Percentiles rank a stretch among this genome's conserved stretches.
Conservation (phyloP, 2,113 vertebrate species). For the Mirounga angustirostris region DNA sequence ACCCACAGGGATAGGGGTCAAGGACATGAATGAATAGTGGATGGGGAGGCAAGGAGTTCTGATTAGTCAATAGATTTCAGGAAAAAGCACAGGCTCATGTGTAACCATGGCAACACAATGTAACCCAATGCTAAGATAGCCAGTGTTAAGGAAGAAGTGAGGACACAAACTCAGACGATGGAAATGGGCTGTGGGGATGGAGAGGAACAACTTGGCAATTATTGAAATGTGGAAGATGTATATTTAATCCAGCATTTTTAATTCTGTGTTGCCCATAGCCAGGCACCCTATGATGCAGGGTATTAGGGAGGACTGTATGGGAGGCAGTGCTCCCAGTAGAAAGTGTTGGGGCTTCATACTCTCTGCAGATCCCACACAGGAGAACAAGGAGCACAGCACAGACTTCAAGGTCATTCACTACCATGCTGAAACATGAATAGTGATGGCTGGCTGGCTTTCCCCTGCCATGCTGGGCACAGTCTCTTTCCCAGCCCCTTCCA, state of each 20-base stretch:
- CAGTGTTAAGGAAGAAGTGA: neutral
- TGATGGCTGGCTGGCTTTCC: neutral
- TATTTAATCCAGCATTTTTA: neutral
- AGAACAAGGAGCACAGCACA: no score
- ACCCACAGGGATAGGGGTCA: neutral
- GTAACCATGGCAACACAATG: neutral
- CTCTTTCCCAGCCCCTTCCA: neutral
- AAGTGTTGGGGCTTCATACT: neutral
- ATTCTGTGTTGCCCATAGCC: neutral
- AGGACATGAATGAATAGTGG: neutral
- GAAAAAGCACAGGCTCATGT: neutral
- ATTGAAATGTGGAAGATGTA: neutral
- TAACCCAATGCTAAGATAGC: neutral
- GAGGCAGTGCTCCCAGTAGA: neutral
- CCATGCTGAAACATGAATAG: neutral
- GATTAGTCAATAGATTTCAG: neutral
- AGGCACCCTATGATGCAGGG: neutral
- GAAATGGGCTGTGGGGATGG: neutral
- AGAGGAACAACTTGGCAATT: neutral
- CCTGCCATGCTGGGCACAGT: rapidly evolving
- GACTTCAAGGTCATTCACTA: neutral
- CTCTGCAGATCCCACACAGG: neutral
- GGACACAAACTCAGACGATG: neutral
- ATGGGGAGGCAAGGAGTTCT: neutral
- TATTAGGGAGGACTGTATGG: neutral